Percentiles rank a stretch among this genome's conserved stretches.
Evolutionary conservation across 1,140 invertebrate genomes (phyloP).

Genomic region (Drosophila bifasciata): DNA sequence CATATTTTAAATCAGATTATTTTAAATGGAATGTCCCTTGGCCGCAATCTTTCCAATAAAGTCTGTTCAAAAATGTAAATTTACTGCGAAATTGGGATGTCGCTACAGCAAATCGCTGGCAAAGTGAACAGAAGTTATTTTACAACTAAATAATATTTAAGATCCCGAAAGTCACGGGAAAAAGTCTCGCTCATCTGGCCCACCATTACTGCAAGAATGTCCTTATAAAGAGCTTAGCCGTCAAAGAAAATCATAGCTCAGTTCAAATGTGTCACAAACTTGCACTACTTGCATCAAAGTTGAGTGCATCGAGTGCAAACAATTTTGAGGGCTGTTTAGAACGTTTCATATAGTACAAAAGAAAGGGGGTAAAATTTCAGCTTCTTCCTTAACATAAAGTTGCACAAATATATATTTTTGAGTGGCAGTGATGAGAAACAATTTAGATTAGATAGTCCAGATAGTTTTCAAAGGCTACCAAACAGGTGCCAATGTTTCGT

Average conservation of each 20-base stretch:
- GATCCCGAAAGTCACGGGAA: not conserved
- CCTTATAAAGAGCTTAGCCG: not conserved
- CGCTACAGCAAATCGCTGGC: too few species aligned
- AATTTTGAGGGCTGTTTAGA: not conserved
- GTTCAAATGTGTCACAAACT: not conserved
- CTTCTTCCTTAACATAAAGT: not conserved
- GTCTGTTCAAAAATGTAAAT: too few species aligned
- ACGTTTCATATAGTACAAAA: not conserved
- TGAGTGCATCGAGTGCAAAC: not conserved
- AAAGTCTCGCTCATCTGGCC: not conserved
- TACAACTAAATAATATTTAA: not conserved
- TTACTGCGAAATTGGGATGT: too few species aligned
- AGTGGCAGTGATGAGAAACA: not conserved
- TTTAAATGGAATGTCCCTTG: too few species aligned
- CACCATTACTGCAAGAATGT: not conserved
- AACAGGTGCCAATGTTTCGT: too few species aligned
- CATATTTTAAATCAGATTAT: too few species aligned
- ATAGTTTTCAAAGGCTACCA: not conserved
- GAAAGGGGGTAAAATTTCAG: not conserved
- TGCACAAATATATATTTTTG: not conserved
- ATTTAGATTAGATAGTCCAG: not conserved
- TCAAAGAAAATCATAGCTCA: not conserved
- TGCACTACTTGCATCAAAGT: not conserved
- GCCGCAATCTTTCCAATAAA: too few species aligned
- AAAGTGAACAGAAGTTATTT: not conserved